These are phyloP conservation scores for Lepidonotus clava DNA, from an alignment of 2,888 invertebrate genomes.

Conservation along the genomic window DNA sequence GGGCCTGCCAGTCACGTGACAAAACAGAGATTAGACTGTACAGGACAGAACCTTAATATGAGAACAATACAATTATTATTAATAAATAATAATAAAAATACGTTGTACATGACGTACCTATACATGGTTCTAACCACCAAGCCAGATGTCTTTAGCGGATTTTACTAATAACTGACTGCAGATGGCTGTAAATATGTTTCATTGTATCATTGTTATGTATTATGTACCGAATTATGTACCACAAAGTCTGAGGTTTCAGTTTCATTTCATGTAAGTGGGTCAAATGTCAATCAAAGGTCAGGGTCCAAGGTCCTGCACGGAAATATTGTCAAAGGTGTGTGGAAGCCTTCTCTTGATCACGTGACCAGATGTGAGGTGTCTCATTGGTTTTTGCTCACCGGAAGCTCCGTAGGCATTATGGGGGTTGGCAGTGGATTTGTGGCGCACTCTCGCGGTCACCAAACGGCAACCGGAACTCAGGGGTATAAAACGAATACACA, in stretches of 20 bases:
- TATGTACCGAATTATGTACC: too few species aligned
- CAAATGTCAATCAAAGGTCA: constrained; percentile 48
- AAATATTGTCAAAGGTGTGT: constrained; percentile 51
- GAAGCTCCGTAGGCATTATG: constrained; percentile 24
- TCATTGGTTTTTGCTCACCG: constrained; percentile 50
- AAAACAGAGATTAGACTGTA: constrained; percentile 46
- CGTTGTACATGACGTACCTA: constrained; percentile 42
- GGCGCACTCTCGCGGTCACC: too few species aligned
- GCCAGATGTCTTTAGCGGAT: constrained; percentile 1
- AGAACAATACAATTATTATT: neutral
- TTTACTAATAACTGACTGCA: constrained; percentile 30
- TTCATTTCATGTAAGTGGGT: constrained; percentile 48
- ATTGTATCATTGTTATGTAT: constrained; percentile 49
- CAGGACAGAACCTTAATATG: constrained; percentile 36
- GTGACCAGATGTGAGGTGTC: constrained; percentile 52
- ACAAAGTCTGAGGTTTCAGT: neutral
- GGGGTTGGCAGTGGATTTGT: constrained; percentile 18
- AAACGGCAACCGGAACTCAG: too few species aligned
- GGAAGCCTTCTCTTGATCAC: constrained; percentile 52
- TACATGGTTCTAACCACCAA: neutral
- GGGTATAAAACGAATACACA: too few species aligned
- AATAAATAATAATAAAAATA: neutral
- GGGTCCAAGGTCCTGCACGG: constrained; percentile 51
- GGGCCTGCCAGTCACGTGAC: constrained; percentile 17
- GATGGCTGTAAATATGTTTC: constrained; percentile 47